phyloP scores from a whole-genome alignment of 2,888 invertebrate species.

The Artemia sp. region DNA sequence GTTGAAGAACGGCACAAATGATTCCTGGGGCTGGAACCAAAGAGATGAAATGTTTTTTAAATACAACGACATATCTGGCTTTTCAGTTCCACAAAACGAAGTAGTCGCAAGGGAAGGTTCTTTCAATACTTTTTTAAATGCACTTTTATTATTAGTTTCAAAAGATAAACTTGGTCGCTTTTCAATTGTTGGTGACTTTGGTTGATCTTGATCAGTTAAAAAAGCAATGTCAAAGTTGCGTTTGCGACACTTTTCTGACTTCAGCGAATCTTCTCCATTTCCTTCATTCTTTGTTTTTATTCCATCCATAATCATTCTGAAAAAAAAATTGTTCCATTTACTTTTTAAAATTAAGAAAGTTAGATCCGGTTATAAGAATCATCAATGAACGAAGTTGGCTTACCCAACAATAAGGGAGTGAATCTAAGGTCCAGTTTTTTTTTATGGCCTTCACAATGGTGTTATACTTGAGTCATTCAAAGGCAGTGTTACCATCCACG shows the following conservation, averaged over 20 bases:
- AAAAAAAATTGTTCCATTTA: no score
- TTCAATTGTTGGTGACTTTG: conserved; percentile 3
- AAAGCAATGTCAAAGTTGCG: conserved; percentile 80
- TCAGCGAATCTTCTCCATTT: conserved; percentile 32
- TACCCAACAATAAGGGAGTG: no score
- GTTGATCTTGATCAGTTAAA: conserved; percentile 41
- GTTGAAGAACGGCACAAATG: not conserved
- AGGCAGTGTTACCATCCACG: no score
- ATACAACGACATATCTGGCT: conserved; percentile 8
- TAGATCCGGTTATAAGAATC: no score
- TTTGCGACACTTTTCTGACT: conserved; percentile 37
- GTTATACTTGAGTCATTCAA: no score
- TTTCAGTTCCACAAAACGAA: not conserved
- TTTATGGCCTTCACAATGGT: no score
- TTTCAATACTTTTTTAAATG: conserved; percentile 57
- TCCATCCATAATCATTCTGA: conserved; percentile 27
- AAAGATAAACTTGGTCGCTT: conserved; percentile 24
- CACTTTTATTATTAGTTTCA: conserved; percentile 41
- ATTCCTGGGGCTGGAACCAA: conserved; percentile 11
- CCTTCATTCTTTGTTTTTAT: conserved; percentile 13
- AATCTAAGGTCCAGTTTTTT: no score
- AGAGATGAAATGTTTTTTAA: not conserved
- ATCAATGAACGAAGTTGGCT: no score
- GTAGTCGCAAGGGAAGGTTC: not conserved
- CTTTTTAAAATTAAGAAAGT: no score